phyloP scores from a whole-genome alignment of 2,888 invertebrate species.

The Drosophila kambysellisi region DNA sequence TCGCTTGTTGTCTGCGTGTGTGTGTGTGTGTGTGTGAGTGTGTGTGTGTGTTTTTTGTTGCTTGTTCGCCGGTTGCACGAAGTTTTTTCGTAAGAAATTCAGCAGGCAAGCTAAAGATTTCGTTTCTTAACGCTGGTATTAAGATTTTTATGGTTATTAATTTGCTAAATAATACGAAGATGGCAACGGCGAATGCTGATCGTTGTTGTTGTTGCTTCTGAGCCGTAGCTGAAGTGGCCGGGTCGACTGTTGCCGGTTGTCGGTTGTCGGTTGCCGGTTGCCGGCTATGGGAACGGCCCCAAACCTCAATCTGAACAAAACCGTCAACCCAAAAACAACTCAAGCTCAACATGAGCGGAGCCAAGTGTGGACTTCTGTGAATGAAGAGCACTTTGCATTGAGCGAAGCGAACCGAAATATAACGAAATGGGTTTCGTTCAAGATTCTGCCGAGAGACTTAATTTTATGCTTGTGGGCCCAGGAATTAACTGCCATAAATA shows the following conservation, averaged over 20 bases:
- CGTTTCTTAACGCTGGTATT: constrained; percentile 75
- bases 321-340: constrained; percentile 17
- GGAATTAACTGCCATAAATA: constrained; percentile 54
- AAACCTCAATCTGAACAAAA: constrained; percentile 16
- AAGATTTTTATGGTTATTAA: constrained; percentile 81
- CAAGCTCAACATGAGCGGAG: constrained; percentile 30
- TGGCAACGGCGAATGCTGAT: constrained; percentile 54
- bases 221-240: constrained; percentile 41
- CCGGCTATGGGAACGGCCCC: constrained; percentile 49
- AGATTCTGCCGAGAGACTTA: constrained; percentile 14
- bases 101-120: constrained; percentile 78
- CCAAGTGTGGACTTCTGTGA: constrained; percentile 65
- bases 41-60: constrained; percentile 17
- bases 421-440: constrained; percentile 30
- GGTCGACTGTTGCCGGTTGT: constrained; percentile 38
- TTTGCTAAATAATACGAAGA: constrained; percentile 78
- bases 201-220: constrained; percentile 11
- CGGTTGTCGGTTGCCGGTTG: constrained; percentile 9
- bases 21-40: constrained; percentile 10
- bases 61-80: constrained; percentile 52
- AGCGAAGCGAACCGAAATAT: constrained; percentile 12
- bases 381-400: constrained; percentile 79
- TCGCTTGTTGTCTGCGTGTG: constrained; percentile 30
- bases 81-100: constrained; percentile 77
- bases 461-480: constrained; percentile 37